Conservation (phyloP, 2,113 vertebrate species). For the Lamprotornis superbus region DNA sequence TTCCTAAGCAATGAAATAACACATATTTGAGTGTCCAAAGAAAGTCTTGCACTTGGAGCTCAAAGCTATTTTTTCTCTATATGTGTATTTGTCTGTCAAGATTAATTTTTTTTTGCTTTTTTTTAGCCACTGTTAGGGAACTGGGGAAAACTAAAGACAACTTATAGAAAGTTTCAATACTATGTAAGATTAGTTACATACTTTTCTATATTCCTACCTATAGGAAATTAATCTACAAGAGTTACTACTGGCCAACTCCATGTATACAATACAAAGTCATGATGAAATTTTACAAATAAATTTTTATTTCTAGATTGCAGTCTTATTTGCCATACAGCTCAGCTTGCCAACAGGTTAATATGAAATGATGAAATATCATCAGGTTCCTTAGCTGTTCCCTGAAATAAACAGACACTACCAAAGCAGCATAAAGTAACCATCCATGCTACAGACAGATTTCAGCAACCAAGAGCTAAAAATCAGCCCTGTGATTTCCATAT, state of each 20-base stretch:
- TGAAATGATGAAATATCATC: neutral
- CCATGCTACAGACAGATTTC: neutral
- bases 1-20: slow-evolving; percentile 11
- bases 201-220: neutral
- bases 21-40: neutral
- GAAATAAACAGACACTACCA: neutral
- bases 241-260: neutral
- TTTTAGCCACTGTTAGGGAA: neutral
- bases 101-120: neutral
- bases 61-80: neutral
- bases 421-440: neutral
- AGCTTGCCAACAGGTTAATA: neutral
- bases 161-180: neutral
- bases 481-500: accelerated
- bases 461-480: neutral
- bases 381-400: neutral
- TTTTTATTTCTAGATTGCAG: neutral
- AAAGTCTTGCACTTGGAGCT: neutral
- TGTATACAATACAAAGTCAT: neutral
- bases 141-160: neutral
- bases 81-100: neutral
- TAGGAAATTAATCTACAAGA: neutral
- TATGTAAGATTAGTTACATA: neutral
- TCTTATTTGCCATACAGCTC: neutral
- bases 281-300: neutral